Base-by-base conservation (phyloP, 2,797 vertebrate species). In the Argentina silus region DNA sequence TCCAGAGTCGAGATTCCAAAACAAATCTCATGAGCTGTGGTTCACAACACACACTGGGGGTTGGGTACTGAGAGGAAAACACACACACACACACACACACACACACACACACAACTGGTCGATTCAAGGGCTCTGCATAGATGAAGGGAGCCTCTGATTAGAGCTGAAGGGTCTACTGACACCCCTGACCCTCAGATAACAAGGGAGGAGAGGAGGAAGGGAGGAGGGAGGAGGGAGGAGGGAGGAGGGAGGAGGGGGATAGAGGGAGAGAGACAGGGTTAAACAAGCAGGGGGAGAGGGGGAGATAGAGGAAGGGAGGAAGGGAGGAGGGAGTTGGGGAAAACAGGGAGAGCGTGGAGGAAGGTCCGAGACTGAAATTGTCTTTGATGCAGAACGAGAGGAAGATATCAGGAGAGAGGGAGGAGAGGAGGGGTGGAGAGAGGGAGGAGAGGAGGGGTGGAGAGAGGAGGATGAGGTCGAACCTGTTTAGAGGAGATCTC, bases 401-500 rank as follows among this genome's bases (percentile, higher is more conserved):
- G 55, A 7, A 47, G 14, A 59, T 6, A 15, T 3, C 6, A 21
- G 19, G 51, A 66, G 10, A n/a, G 57, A 64, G 9, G 55, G 11
- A 43, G 47, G 11, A 21, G 6, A 3, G 53, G n/a, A 14, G 50
- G 44, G 17, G 45, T 15, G 8, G 45, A 36, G 56, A 50, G 69
- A 48, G 43, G 42, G 1, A 44, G 59, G 42, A 17, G 11, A 55
- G 67, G 15, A 9, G 12, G 62, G 14, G 15, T 50, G 60, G 36
- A 47, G 61, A 42, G 21, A 55, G 42, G 44, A 27, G 11, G 74
- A 73, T 21, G 44, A 74, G 1, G 44, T 65, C 80, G n/a, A 94
- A 99, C 98, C 96, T 98, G 96, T 85, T 99, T 99, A 57, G 96
- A 93, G 51, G 98, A 98, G 72, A 99, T 93, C 81, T 97, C 94